These are phyloP conservation scores for Genyomyrus donnyi DNA, from an alignment of 2,113 vertebrate genomes.

Conservation along the genomic window DNA sequence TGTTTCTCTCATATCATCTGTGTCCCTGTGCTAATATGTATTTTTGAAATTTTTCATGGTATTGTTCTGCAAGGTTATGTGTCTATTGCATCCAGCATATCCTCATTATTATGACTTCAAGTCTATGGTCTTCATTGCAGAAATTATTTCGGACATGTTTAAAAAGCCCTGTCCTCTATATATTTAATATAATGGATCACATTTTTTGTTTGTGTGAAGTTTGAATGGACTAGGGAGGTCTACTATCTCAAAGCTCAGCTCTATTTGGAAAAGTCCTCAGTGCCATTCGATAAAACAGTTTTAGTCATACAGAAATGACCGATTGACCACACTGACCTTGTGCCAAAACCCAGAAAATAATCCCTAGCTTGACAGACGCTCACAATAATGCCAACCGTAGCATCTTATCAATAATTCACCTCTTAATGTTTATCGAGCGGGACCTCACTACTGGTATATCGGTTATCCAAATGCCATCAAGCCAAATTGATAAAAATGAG, in stretches of 20 bases:
- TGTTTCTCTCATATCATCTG: constrained; percentile 6
- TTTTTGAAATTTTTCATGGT: background rate
- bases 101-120: background rate
- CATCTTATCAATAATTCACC: constrained; percentile 13
- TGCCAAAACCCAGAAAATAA: background rate
- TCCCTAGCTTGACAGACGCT: background rate
- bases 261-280: background rate
- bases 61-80: background rate
- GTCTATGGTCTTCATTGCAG: background rate
- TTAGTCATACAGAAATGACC: background rate
- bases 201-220: background rate
- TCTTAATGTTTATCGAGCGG: constrained; percentile 5
- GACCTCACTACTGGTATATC: background rate
- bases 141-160: background rate
- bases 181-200: background rate
- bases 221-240: background rate
- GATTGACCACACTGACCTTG: background rate
- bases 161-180: background rate
- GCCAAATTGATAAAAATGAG: background rate
- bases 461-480: background rate
- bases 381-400: background rate
- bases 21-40: background rate
- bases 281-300: background rate
- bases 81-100: background rate
- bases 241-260: background rate